Conservation (phyloP, 2,113 vertebrate genomes). For the Halichoeres trimaculatus region DNA sequence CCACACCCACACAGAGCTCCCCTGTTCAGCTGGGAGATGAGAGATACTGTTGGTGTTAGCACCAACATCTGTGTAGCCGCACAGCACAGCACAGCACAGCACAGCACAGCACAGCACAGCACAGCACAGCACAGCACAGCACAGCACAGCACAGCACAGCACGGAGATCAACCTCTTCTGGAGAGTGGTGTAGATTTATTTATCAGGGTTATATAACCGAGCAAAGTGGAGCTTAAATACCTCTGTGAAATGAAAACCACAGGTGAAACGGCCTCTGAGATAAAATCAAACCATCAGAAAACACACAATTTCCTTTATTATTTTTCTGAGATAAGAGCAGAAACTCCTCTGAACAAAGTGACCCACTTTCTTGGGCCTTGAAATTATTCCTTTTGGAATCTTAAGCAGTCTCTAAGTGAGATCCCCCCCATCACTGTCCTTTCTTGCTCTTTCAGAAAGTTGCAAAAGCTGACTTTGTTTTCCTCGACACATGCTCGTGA, state of each 20-base stretch:
- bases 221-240: constrained; percentile 22
- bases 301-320: constrained; percentile 27
- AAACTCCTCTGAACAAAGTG: constrained; percentile 20
- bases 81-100: constrained; percentile 11
- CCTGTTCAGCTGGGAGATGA: constrained; percentile 48
- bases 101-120: constrained; percentile 17
- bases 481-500: not conserved
- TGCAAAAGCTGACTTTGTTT: not conserved
- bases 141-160: constrained; percentile 15
- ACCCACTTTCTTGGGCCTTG: constrained; percentile 33
- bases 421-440: not conserved
- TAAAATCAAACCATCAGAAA: constrained; percentile 37
- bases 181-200: constrained; percentile 28
- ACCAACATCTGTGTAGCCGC: constrained; percentile 54
- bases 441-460: constrained; percentile 5
- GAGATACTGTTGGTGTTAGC: constrained; percentile 51
- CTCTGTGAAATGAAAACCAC: constrained; percentile 39
- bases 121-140: constrained; percentile 17
- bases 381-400: not conserved
- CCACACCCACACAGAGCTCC: constrained; percentile 60
- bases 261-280: constrained; percentile 6
- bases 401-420: not conserved
- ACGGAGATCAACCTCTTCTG: constrained; percentile 10
- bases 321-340: constrained; percentile 5
- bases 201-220: constrained; percentile 32